phyloP scores from a whole-genome alignment of 2,797 vertebrate genomes.

The Urocyon cinereoargenteus region DNA sequence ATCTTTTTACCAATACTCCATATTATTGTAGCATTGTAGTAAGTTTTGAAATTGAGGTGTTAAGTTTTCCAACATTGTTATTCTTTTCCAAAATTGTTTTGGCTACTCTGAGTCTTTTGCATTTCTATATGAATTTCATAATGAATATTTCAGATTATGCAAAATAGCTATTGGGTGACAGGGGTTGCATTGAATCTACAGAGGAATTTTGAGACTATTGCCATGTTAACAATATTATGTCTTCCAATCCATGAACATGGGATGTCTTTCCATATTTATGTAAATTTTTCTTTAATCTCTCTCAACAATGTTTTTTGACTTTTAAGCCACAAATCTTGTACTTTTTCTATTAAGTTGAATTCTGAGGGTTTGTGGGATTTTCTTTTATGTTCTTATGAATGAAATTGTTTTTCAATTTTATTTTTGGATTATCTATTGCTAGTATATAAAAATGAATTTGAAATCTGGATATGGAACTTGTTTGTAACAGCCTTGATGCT shows the following conservation, averaged over 20 bases:
- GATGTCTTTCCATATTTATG: neutral
- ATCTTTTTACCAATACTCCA: neutral
- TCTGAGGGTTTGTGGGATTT: neutral
- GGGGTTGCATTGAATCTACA: neutral
- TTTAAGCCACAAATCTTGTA: neutral
- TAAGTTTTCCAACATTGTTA: neutral
- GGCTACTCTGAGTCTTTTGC: neutral
- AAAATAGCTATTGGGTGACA: neutral
- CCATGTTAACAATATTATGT: neutral
- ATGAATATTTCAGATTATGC: neutral
- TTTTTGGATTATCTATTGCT: neutral
- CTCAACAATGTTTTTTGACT: neutral
- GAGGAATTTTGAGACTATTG: neutral
- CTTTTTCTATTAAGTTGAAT: neutral
- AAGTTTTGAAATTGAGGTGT: neutral
- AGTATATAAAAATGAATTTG: neutral
- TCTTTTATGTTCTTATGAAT: neutral
- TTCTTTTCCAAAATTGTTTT: neutral
- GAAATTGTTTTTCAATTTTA: neutral
- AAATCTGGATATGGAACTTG: neutral
- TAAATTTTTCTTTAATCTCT: neutral
- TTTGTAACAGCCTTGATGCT: neutral
- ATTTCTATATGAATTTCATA: slow-evolving; percentile 31
- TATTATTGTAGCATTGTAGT: neutral
- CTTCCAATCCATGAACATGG: neutral